Base-by-base conservation (phyloP, 2,888 invertebrate genomes). In the Suillia variegata region DNA sequence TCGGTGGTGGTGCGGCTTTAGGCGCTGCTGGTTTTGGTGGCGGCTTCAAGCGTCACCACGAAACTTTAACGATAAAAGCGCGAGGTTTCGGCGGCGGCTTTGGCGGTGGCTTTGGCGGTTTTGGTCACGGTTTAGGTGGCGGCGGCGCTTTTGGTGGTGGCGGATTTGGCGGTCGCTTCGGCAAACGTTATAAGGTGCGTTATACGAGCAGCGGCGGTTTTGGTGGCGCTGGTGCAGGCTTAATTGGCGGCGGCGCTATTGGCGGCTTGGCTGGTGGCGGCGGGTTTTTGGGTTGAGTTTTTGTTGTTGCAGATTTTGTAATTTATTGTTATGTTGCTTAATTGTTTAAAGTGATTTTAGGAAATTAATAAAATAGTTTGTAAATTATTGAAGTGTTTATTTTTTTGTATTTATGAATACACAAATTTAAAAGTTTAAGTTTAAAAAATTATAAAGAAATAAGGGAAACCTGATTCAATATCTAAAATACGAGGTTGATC, bases 1-100 rank as follows among this genome's bases (percentile, higher is more conserved):
- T 66, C n/a, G 63, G 62, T 34, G 57, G 58, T 50, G 54, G 61
- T 33, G 62, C 57, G 1, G 76, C 62, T 31, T 64, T 73, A 31
- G 73, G 74, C 22, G 57, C 70, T 34, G 70, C 67, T n/a, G 63
- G 56, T 50, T 17, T 58, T 15, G 58, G 58, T 42, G 59, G 68
- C 45, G 75, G 75, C 10, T 69, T 0, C 73, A 68, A 22, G 66
- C 70, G 0, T 64, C 61, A 8, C 70, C 67, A 22, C 66, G 66
- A 1, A 67, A 61, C 1, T 58, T 47, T 21, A 50, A 65, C 3
- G 67, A 63, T 18, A n/a, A n/a, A n/a, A n/a, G n/a, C n/a, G n/a
- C 59, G 56, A 5, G 65, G 61, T 2, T 54, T 45, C 22, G 60
- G 58, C 10, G 63, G 61, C 20, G 67, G 63, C 1, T 63, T 13